Evolutionary conservation across 2,113 vertebrate species (phyloP), one percentile per base, ranked within the genome.

Genomic region (Pachyramphus minor): DNA sequence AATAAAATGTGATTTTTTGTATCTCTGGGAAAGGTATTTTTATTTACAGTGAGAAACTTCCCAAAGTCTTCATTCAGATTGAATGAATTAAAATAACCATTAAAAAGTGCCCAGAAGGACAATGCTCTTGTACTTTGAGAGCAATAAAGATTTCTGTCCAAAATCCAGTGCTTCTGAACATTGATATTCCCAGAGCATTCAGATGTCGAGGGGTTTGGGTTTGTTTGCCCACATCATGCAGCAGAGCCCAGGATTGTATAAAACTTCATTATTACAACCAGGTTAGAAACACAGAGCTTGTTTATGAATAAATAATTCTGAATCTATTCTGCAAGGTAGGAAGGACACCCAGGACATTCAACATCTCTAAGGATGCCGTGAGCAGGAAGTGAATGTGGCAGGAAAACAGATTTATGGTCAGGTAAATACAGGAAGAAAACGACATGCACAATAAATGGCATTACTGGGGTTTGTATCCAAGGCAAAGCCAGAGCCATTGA

Each of bases 221-320:
- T 89, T 92, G 83, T 90, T 95, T 95, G 86, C 75, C 90, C 1
- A 3, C 16, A 50, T 71, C 76, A 9, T 63, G 81, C 11, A 12
- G 59, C 20, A 62, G 27, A 92, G 68, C 64, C 3, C 18, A 74
- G 12, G 86, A 81, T 67, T 58, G 47, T 60, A 62, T 31, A 89
- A 90, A 90, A 87, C 73, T 78, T 96, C 93, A 68, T 95, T 92
- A 95, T 90, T 95, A 95, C 93, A 95, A 93, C 91, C 72, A 78
- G 91, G 93, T 96, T 90, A 84, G 72, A 92, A 96, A 77, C 41
- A 74, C 21, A 1, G 50, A 76, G 50, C 64, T 95, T 96, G 80
- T 95, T 97, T 92, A 92, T 78, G 86, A 90, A 93, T 93, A 92
- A 93, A 84, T 95, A 90, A 97, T 95, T 89, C 66, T 63, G 60